Evolutionary conservation across 2,888 invertebrate genomes (phyloP).

Genomic region (Belgica antarctica): DNA sequence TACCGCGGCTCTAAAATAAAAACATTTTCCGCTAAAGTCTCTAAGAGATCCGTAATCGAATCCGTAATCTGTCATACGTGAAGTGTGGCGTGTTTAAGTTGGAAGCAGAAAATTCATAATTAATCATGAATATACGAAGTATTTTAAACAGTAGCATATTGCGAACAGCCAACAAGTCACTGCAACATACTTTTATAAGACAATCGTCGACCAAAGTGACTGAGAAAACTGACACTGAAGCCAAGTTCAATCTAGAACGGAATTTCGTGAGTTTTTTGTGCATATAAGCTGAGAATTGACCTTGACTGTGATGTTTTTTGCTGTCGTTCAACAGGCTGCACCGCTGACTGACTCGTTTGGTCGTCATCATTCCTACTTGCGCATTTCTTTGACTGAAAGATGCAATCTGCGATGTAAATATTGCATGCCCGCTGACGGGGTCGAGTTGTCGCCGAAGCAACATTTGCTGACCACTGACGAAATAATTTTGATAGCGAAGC

Average conservation of each 20-base stretch:
- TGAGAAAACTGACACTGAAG: slow-evolving; percentile 1
- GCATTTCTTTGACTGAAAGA: slow-evolving; percentile 93
- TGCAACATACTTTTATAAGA: neutral
- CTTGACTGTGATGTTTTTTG: neutral
- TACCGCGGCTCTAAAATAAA: too few relatives aligned
- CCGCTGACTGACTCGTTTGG: slow-evolving; percentile 78
- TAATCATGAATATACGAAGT: slow-evolving; percentile 9
- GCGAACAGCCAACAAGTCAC: neutral
- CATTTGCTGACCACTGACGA: slow-evolving; percentile 78
- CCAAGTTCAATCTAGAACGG: neutral
- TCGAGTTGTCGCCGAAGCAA: slow-evolving; percentile 72
- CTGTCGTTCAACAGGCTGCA: slow-evolving; percentile 9
- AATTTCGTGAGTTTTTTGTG: neutral
- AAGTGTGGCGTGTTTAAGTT: too few relatives aligned
- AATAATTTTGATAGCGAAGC: slow-evolving; percentile 70
- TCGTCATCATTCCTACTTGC: slow-evolving; percentile 84
- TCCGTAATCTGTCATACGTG: too few relatives aligned
- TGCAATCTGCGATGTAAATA: slow-evolving; percentile 98
- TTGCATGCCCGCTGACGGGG: slow-evolving; percentile 98
- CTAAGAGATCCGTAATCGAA: too few relatives aligned
- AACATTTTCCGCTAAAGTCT: too few relatives aligned
- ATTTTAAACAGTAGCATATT: neutral
- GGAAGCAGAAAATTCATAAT: neutral
- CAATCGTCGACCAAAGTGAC: slow-evolving; percentile 4
- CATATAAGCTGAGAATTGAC: too few relatives aligned